These are phyloP conservation scores for Aradophagus sp. DNA, from an alignment of 1,140 invertebrate genomes.

Conservation along the genomic window DNA sequence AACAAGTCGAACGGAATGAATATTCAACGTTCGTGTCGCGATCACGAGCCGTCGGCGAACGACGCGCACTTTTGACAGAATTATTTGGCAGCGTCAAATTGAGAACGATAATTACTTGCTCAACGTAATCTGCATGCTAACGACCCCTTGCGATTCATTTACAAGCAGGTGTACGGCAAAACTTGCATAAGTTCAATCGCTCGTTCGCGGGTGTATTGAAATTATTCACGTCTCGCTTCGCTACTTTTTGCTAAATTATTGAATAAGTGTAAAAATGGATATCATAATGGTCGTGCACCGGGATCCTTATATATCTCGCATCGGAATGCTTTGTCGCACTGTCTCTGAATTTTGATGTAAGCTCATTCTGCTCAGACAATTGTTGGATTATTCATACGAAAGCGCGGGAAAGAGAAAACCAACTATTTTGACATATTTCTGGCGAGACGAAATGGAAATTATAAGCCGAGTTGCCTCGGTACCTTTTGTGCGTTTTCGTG, in stretches of 20 bases:
- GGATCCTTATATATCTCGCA: constrained; percentile 24
- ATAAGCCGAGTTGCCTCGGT: too few relatives aligned
- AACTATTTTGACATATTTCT: not conserved
- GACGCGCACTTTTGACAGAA: not conserved
- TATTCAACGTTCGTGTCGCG: too few relatives aligned
- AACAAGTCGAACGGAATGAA: too few relatives aligned
- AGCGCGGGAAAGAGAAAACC: not conserved
- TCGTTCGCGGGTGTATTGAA: constrained; percentile 8
- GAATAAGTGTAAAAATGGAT: constrained; percentile 41
- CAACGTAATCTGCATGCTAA: constrained; percentile 12
- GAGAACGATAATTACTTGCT: constrained; percentile 15
- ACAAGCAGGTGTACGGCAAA: constrained; percentile 33
- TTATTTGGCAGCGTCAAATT: not conserved
- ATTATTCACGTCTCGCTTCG: constrained; percentile 25
- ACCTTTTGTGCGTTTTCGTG: too few relatives aligned
- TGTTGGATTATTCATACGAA: constrained; percentile 8
- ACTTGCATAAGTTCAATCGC: constrained; percentile 32
- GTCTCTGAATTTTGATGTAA: constrained; percentile 49
- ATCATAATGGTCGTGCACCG: constrained; percentile 33
- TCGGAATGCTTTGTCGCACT: constrained; percentile 41
- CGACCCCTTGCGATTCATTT: constrained; percentile 41
- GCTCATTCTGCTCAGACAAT: constrained; percentile 55
- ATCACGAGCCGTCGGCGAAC: too few relatives aligned
- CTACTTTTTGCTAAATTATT: constrained; percentile 41
- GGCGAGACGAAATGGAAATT: not conserved